Evolutionary conservation across 2,113 vertebrate genomes (phyloP).

Genomic region (Poeciliopsis prolifica): DNA sequence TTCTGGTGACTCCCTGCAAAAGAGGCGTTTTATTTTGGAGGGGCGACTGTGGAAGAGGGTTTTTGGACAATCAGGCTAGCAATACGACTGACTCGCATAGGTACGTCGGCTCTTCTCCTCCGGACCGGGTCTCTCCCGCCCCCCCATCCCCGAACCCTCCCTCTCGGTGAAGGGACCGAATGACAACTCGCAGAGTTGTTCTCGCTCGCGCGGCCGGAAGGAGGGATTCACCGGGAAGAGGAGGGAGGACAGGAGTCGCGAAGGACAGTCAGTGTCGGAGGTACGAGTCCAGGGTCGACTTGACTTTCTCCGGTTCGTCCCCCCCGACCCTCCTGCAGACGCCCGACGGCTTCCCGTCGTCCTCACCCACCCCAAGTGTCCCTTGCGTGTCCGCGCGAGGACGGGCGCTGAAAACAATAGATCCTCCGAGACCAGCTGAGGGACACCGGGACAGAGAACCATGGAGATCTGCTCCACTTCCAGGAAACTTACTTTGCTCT

Average conservation of each 20-base stretch:
- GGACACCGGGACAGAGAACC: constrained; percentile 9
- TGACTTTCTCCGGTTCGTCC: neutral
- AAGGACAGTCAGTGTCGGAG: constrained; percentile 3
- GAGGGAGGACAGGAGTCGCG: constrained; percentile 9
- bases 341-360: constrained; percentile 6
- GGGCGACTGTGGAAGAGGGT: fast-evolving
- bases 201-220: neutral
- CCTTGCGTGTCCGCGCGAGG: constrained; percentile 13
- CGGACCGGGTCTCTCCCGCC: constrained; percentile 4
- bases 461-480: constrained; percentile 62
- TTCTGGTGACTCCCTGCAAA: fast-evolving
- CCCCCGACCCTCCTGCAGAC: neutral
- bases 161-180: neutral
- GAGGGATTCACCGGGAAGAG: neutral
- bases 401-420: constrained; percentile 2
- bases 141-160: neutral
- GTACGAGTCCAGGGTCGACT: neutral
- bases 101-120: neutral
- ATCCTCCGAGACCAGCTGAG: no score
- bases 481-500: constrained; percentile 73
- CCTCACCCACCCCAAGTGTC: constrained; percentile 65
- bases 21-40: constrained; percentile 18
- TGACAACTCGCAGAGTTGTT: neutral
- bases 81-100: neutral
- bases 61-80: fast-evolving